Evolutionary conservation across 2,113 vertebrate genomes (phyloP).

Genomic region (Craseonycteris thonglongyai): DNA sequence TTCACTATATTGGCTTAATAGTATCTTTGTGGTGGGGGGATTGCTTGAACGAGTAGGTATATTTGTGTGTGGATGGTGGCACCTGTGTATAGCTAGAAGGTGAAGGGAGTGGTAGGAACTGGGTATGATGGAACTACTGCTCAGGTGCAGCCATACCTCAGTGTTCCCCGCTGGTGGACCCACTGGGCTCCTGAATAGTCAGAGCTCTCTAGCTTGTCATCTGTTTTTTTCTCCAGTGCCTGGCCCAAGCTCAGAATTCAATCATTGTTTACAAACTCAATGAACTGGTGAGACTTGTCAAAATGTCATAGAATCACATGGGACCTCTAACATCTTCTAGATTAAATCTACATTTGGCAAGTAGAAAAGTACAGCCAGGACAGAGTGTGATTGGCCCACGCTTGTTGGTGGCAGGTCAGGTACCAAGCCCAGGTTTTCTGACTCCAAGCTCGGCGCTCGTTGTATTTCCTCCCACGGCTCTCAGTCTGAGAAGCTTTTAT

Average conservation of each 20-base stretch:
- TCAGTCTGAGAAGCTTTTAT: not conserved
- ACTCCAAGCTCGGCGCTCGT: not conserved
- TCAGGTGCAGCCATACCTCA: not conserved
- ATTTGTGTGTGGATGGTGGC: not conserved
- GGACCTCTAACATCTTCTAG: not conserved
- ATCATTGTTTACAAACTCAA: not conserved
- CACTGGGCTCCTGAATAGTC: not conserved
- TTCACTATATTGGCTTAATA: not conserved
- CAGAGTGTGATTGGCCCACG: not conserved
- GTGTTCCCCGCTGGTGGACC: not conserved
- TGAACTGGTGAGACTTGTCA: not conserved
- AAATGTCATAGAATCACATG: not conserved
- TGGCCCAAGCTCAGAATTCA: not conserved
- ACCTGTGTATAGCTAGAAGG: not conserved
- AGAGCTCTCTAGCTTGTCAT: not conserved
- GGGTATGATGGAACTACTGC: not conserved
- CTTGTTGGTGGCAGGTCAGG: not conserved
- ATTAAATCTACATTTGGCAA: not conserved
- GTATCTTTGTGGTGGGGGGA: not conserved
- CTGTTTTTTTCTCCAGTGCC: not conserved
- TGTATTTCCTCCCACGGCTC: not conserved
- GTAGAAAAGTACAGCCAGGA: not conserved
- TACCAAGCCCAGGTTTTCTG: not conserved
- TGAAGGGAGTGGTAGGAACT: not conserved
- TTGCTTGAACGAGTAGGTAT: not conserved